Evolutionary conservation across 1,140 invertebrate genomes (phyloP), one percentile per base, ranked within the genome.

Genomic region (Cherax quadricarinatus): DNA sequence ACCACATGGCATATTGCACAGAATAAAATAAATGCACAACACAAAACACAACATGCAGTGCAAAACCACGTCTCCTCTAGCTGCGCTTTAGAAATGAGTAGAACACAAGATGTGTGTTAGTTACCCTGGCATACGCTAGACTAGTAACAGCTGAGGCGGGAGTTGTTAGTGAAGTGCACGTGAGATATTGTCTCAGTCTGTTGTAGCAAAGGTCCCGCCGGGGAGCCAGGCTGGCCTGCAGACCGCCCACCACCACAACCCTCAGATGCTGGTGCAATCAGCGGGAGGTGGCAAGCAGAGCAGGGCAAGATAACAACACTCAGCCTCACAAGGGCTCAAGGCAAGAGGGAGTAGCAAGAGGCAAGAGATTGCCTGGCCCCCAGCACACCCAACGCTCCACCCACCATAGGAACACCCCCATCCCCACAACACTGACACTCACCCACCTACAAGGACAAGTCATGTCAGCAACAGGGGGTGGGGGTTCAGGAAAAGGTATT

Each of bases 1-100:
- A 86, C 83, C 81, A 93, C 86, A 91, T 91, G 82, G 85, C 90
- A 91, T 81, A 91, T 66, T 91, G 84, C 90, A 91, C 90, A 91
- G 86, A 91, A 91, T 79, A 84, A 88, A 92, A 89, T 62, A 89
- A 89, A 89, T 89, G 62, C 87, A 93, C 88, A 89, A 93, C 92
- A 93, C 92, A 93, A 89, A 93, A 89, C 87, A 93, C 87, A 93
- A 93, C 92, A 93, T 93, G 92, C 92, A 93, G 92, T 93, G 92
- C 92, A 93, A 86, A 91, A 89, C 92, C 92, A 93, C 92, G 92
- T 93, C 92, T 93, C 92, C 92, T 93, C 92, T 93, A 93, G 92
- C 92, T 93, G 92, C 92, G 92, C 82, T 89, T 89, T 89, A 93
- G 90, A 93, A 89, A 89, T 93, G 81, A 92, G 73, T 89, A 93